phyloP scores from a whole-genome alignment of 2,113 vertebrate species.

The Thymallus thymallus region DNA sequence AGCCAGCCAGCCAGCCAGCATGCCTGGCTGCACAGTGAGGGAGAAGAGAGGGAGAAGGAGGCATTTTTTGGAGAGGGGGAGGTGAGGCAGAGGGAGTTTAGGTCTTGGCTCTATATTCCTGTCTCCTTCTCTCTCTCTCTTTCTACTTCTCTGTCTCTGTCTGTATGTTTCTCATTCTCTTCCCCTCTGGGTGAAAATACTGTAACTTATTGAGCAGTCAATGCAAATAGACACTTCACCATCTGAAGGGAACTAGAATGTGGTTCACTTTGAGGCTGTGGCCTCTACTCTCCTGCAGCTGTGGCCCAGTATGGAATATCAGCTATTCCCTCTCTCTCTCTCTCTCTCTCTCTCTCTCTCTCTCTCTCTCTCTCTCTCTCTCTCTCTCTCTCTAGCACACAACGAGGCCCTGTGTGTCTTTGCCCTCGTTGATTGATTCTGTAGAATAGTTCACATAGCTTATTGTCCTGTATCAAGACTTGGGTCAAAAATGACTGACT shows the following conservation, averaged over 20 bases:
- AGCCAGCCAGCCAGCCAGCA: not conserved
- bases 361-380: constrained; percentile 11
- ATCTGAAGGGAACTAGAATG: constrained; percentile 5
- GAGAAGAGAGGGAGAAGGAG: constrained; percentile 9
- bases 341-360: constrained; percentile 15
- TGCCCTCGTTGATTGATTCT: constrained; percentile 61
- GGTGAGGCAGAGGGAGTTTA: constrained; percentile 4
- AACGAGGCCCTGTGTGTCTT: constrained; percentile 61
- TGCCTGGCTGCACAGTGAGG: constrained; percentile 13
- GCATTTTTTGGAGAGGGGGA: constrained; percentile 27
- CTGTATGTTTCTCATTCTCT: not conserved
- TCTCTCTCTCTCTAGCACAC: constrained; percentile 52
- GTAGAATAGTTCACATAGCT: constrained; percentile 61
- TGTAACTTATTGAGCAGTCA: constrained; percentile 28
- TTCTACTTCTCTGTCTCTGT: not conserved
- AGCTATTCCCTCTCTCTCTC: constrained; percentile 44
- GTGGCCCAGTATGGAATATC: constrained; percentile 51
- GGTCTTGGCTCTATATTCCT: not conserved
- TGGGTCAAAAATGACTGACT: constrained; percentile 21
- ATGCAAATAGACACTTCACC: constrained; percentile 1
- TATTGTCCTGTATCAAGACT: constrained; percentile 61
- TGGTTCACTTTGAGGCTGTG: constrained; percentile 5
- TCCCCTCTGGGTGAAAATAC: constrained; percentile 14
- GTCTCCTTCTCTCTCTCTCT: constrained; percentile 9
- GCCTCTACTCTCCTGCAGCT: constrained; percentile 17